Evolutionary conservation across 1,140 invertebrate genomes (phyloP).

Genomic region (Eupristina koningsbergeri): DNA sequence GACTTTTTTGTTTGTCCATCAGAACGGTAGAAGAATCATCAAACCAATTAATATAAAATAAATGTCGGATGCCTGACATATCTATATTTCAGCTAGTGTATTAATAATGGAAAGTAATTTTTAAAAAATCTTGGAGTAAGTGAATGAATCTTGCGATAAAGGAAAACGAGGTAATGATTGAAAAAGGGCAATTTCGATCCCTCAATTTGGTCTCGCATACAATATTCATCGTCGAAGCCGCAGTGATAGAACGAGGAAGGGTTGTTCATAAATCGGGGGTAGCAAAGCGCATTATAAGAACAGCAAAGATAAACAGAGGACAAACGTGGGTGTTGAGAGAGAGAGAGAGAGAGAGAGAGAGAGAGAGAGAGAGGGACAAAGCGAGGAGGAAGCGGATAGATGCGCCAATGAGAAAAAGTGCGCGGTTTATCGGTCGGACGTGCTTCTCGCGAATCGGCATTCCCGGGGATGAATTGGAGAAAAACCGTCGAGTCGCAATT

Average conservation of each 20-base stretch:
- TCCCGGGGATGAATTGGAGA: slow-evolving; percentile 58
- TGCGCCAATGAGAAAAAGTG: slow-evolving; percentile 4
- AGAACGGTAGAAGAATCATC: too few relatives aligned
- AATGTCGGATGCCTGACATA: too few relatives aligned
- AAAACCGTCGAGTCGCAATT: slow-evolving; percentile 68
- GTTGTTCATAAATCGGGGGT: background rate
- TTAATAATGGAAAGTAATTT: too few relatives aligned
- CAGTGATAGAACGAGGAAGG: background rate
- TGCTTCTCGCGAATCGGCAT: slow-evolving; percentile 57
- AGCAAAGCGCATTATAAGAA: slow-evolving; percentile 35
- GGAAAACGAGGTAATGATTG: background rate
- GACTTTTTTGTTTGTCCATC: too few relatives aligned
- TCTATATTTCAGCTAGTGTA: too few relatives aligned
- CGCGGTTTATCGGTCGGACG: slow-evolving; percentile 58
- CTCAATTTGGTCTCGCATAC: background rate
- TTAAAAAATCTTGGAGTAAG: background rate
- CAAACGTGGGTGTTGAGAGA: too few relatives aligned
- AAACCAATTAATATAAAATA: too few relatives aligned
- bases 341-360: background rate
- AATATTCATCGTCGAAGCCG: background rate
- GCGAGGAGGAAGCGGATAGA: background rate
- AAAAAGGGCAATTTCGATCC: background rate
- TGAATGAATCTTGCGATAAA: background rate
- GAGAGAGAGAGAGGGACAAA: background rate
- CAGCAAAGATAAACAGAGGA: slow-evolving; percentile 35